Conservation (phyloP, 2,113 vertebrate species). For the Paratilapia polleni region DNA sequence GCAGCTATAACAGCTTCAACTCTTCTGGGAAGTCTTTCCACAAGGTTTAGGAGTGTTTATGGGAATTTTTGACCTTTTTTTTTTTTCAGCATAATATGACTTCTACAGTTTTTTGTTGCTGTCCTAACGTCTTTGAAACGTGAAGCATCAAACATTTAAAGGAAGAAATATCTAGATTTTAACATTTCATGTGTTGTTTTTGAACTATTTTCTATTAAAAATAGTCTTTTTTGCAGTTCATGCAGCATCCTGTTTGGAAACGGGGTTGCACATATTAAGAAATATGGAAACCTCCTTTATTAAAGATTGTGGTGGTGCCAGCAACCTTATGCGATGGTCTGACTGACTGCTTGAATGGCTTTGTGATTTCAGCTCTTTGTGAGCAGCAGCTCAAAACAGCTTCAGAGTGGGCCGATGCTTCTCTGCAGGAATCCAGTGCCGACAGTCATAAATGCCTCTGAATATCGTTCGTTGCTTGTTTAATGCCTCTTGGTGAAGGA, state of each 20-base stretch:
- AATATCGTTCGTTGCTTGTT: too few species aligned
- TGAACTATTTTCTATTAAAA: background rate
- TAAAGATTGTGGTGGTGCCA: background rate
- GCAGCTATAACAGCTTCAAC: too few species aligned
- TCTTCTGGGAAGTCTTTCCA: too few species aligned
- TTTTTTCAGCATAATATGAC: background rate
- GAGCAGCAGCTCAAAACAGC: background rate
- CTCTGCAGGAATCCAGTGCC: background rate
- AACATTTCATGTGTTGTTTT: too few species aligned
- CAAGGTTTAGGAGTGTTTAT: too few species aligned
- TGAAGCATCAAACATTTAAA: background rate
- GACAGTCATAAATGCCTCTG: background rate
- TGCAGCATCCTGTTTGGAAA: background rate
- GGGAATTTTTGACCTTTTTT: too few species aligned
- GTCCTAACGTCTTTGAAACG: accelerated
- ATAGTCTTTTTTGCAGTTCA: background rate
- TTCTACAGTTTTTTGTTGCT: background rate
- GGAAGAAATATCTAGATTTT: too few species aligned
- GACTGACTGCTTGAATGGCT: too few species aligned
- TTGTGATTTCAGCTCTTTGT: background rate
- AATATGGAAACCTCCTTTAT: background rate
- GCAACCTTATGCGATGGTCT: background rate
- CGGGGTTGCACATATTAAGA: accelerated
- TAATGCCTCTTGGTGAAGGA: too few species aligned
- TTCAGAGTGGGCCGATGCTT: too few species aligned